Base-by-base conservation (phyloP, 53 echinoderm and acorn worm genomes). In the Stichopus horrens region DNA sequence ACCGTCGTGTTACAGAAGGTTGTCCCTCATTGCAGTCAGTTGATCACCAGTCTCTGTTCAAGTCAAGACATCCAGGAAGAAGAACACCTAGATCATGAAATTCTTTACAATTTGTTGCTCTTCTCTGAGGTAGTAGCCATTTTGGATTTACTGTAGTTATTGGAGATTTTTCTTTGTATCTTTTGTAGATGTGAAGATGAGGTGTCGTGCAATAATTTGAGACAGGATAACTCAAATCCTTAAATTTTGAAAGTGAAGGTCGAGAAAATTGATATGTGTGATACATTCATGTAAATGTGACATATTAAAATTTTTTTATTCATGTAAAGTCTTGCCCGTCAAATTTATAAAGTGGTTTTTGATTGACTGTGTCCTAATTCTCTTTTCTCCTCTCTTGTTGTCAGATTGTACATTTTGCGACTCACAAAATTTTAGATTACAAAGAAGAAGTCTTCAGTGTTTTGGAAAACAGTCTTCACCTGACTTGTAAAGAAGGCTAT, bases 101-200 rank as follows among this genome's bases (percentile, higher is more conserved):
- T 97, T 7, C 90, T 97, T 68, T 97, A 94, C 87, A 97, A 97
- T 71, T 91, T 97, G 2, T 95, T 95, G 86, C 88, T 97, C 55
- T 76, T 97, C 16, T 94, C 94, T 5, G 97, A 97, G 93, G 97
- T 97, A 89, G 73, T 20, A 10, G n/a, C n/a, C n/a, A n/a, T n/a
- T 37, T 37, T 37, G 37, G 37, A 37, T 37, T 37, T 37, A 66
- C 11, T 14, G 67, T 75, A 37, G 37, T 37, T 37, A 37, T 37
- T 37, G n/a, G 68, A 3, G 68, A 67, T 67, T 14, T 67, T 1
- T 67, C 68, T 67, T n/a, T 67, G 68, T 37, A 2, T 37, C 37
- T 37, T 37, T n/a, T n/a, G n/a, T n/a, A n/a, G n/a, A n/a, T n/a
- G n/a, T n/a, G n/a, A n/a, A n/a, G n/a, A n/a, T n/a, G n/a, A n/a